phyloP scores from a whole-genome alignment of 64 coral and sea anemone species.

The Orbicella faveolata region DNA sequence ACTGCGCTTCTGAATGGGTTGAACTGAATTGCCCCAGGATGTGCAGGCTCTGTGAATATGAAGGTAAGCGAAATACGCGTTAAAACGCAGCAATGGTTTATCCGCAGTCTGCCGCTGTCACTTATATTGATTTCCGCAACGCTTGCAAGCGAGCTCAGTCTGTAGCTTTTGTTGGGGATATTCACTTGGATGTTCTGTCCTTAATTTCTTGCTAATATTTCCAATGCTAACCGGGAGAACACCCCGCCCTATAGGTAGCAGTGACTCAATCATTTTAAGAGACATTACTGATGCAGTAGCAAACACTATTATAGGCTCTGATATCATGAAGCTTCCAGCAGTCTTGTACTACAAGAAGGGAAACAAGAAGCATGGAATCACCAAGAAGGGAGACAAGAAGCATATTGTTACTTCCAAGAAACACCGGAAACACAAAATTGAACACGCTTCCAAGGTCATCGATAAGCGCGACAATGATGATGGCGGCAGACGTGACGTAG shows the following conservation, averaged over 20 bases:
- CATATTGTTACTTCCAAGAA: background rate
- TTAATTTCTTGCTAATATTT: too few species aligned
- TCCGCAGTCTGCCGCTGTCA: background rate
- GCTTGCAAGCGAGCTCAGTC: background rate
- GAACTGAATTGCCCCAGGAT: constrained; percentile 46
- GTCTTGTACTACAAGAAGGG: constrained; percentile 58
- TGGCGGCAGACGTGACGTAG: constrained; percentile 25
- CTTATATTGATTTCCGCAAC: background rate
- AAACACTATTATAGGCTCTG: background rate
- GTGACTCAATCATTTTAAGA: too few species aligned
- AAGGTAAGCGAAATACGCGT: constrained; percentile 18
- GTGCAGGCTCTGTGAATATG: constrained; percentile 61
- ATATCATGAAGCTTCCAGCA: constrained; percentile 37
- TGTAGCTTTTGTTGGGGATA: too few species aligned
- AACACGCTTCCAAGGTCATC: background rate
- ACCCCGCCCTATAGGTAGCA: too few species aligned
- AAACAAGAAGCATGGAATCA: constrained; percentile 34
- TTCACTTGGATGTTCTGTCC: too few species aligned
- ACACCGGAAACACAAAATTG: constrained; percentile 1
- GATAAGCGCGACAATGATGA: background rate
- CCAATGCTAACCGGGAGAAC: too few species aligned
- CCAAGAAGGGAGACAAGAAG: background rate
- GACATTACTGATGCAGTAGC: background rate
- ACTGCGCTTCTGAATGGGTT: constrained; percentile 43
- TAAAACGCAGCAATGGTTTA: background rate